Conservation (phyloP, 2,113 vertebrate genomes). For the Sceloporus undulatus region DNA sequence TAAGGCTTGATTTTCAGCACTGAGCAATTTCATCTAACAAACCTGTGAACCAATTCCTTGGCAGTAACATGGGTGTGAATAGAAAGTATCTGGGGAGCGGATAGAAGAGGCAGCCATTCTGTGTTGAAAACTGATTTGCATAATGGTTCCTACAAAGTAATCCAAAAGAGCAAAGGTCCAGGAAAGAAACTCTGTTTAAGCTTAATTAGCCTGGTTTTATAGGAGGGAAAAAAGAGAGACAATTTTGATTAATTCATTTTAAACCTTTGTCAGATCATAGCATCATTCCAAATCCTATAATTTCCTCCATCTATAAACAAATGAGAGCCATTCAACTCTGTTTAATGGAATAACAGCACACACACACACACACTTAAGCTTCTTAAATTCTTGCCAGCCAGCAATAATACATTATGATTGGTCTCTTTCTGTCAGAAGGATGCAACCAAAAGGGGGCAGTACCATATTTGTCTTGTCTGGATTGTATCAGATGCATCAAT, state of each 20-base stretch:
- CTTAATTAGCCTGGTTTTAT: conserved; percentile 50
- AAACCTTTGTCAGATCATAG: conserved; percentile 62
- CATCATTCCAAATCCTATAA: conserved; percentile 30
- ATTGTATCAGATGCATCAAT: neutral
- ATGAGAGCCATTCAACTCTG: conserved; percentile 60
- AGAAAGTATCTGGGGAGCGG: conserved; percentile 9
- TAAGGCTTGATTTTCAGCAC: conserved; percentile 34
- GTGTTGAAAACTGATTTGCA: neutral
- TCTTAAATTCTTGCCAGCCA: conserved; percentile 47
- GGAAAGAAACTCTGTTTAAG: conserved; percentile 20
- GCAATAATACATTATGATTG: conserved; percentile 46
- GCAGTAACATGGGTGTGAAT: conserved; percentile 27
- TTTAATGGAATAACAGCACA: conserved; percentile 42
- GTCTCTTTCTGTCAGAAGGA: conserved; percentile 48
- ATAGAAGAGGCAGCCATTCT: conserved; percentile 22
- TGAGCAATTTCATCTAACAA: conserved; percentile 48
- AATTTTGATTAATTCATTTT: conserved; percentile 64
- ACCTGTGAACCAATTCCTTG: conserved; percentile 38
- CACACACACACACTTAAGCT: conserved; percentile 43
- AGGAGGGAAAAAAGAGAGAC: conserved; percentile 24
- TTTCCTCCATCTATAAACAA: conserved; percentile 36
- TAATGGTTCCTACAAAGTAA: conserved; percentile 35
- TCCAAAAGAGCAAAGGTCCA: conserved; percentile 33
- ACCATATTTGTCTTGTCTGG: conserved; percentile 40
- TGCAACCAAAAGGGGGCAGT: conserved; percentile 53